Percentiles rank a stretch among this genome's conserved stretches.
These are phyloP conservation scores for Scaptomyza pallida DNA, from an alignment of 1,140 invertebrate species.

Conservation along the genomic window DNA sequence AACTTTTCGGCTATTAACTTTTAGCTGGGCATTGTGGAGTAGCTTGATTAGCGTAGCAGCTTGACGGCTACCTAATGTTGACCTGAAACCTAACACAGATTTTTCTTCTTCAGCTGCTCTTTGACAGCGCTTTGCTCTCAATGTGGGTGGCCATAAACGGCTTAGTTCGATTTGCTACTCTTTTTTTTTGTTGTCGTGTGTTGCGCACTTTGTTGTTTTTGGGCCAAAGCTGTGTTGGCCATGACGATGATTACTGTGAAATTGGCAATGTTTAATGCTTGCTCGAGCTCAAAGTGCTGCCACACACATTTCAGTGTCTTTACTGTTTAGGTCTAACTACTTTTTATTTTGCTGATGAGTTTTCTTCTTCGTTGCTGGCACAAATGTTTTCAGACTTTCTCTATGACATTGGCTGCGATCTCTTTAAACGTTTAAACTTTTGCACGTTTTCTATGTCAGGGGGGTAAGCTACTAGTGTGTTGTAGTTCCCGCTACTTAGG, in stretches of 20 bases:
- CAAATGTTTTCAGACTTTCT: conserved; percentile 60
- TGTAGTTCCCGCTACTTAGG: conserved; percentile 3
- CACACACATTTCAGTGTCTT: conserved; percentile 44
- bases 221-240: conserved; percentile 38
- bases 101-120: conserved; percentile 61
- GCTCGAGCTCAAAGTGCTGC: conserved; percentile 45
- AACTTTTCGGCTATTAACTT: conserved; percentile 50
- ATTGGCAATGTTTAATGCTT: conserved; percentile 78
- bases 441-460: conserved; percentile 13
- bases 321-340: conserved; percentile 58
- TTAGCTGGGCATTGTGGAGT: conserved; percentile 16
- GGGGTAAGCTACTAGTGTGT: conserved; percentile 7
- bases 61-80: conserved; percentile 62
- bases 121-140: conserved; percentile 36
- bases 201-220: conserved; percentile 24
- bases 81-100: conserved; percentile 49
- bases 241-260: conserved; percentile 73
- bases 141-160: conserved; percentile 77
- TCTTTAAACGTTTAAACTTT: conserved; percentile 2
- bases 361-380: conserved; percentile 69
- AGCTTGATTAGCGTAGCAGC: conserved; percentile 70
- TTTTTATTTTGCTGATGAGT: conserved; percentile 61
- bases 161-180: conserved; percentile 73
- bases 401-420: conserved; percentile 21
- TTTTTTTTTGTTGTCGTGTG: conserved; percentile 32